Percentiles rank a stretch among this genome's conserved stretches.
phyloP scores from a whole-genome alignment of 1,140 invertebrate species.

The Patella vulgata region DNA sequence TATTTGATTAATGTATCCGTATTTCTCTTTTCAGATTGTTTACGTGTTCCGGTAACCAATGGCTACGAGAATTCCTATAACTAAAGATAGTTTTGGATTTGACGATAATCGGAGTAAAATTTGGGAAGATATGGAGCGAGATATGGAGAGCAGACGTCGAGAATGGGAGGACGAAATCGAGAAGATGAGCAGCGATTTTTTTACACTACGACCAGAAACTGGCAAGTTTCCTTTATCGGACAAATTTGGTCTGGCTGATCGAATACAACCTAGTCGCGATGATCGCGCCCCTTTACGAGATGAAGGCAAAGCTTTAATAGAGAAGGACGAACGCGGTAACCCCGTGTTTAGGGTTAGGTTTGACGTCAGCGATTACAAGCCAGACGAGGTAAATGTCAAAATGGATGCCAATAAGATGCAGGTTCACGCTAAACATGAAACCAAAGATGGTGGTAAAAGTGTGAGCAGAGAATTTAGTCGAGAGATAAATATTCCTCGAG shows the following conservation, averaged over 20 bases:
- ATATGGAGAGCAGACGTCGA: slow-evolving; percentile 58
- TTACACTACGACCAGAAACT: slow-evolving; percentile 51
- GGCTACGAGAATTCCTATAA: slow-evolving; percentile 59
- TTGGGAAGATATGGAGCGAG: slow-evolving; percentile 62
- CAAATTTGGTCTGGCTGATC: background rate
- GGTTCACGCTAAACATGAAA: slow-evolving; percentile 53
- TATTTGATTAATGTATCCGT: too few species aligned
- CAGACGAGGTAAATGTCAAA: slow-evolving; percentile 60
- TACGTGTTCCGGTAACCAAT: slow-evolving; percentile 19
- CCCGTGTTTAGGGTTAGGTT: slow-evolving; percentile 54
- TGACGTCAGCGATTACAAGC: slow-evolving; percentile 57
- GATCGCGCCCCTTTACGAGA: slow-evolving; percentile 6
- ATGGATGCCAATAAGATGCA: slow-evolving; percentile 56
- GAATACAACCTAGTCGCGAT: background rate
- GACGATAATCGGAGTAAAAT: slow-evolving; percentile 60
- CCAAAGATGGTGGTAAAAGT: slow-evolving; percentile 46
- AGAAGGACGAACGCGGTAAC: slow-evolving; percentile 52
- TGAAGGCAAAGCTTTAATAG: slow-evolving; percentile 44
- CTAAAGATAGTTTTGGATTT: slow-evolving; percentile 56
- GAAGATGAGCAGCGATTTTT: slow-evolving; percentile 63
- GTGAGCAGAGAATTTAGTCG: slow-evolving; percentile 60
- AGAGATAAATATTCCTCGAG: slow-evolving; percentile 57
- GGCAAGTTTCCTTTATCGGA: slow-evolving; percentile 1
- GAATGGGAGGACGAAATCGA: slow-evolving; percentile 66
- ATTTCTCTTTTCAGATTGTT: too few species aligned